phyloP scores from a whole-genome alignment of 1,140 invertebrate genomes.

The Zaprionus kolodkinae region DNA sequence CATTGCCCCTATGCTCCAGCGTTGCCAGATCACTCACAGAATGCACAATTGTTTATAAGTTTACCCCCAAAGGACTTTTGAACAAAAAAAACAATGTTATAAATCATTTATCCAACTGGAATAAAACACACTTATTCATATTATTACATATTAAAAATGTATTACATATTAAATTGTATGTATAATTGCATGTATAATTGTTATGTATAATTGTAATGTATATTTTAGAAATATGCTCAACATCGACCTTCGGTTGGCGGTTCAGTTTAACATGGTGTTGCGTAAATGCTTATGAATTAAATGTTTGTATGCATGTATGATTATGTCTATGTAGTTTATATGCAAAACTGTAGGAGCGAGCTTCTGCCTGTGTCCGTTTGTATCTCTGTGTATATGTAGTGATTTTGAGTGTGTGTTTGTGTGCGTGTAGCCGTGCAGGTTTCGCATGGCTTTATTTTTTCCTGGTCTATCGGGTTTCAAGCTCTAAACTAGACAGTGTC shows the following conservation, averaged over 20 bases:
- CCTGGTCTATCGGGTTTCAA: conserved; percentile 22
- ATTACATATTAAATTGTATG: conserved; percentile 39
- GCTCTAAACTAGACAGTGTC: conserved; percentile 51
- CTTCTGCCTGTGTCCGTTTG: conserved; percentile 5
- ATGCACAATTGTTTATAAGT: not conserved
- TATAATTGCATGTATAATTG: not conserved
- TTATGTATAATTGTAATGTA: not conserved
- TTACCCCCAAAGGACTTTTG: conserved; percentile 3
- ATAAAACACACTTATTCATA: conserved; percentile 20
- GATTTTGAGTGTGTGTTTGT: not conserved
- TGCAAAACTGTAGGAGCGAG: conserved; percentile 24
- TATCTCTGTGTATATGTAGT: not conserved
- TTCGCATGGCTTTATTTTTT: conserved; percentile 11
- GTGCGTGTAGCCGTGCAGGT: conserved; percentile 11
- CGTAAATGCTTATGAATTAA: conserved; percentile 1
- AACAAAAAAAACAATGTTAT: not conserved
- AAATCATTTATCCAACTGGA: not conserved
- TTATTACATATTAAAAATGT: conserved; percentile 1
- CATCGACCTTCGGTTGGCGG: not conserved
- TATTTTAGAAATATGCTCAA: conserved; percentile 22
- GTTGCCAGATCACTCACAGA: conserved; percentile 28
- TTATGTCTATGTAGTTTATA: conserved; percentile 18
- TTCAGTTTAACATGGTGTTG: conserved; percentile 15
- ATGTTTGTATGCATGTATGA: conserved; percentile 25
- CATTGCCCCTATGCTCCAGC: not conserved